phyloP scores from a whole-genome alignment of 2,113 vertebrate genomes.

The Fukomys damarensis region DNA sequence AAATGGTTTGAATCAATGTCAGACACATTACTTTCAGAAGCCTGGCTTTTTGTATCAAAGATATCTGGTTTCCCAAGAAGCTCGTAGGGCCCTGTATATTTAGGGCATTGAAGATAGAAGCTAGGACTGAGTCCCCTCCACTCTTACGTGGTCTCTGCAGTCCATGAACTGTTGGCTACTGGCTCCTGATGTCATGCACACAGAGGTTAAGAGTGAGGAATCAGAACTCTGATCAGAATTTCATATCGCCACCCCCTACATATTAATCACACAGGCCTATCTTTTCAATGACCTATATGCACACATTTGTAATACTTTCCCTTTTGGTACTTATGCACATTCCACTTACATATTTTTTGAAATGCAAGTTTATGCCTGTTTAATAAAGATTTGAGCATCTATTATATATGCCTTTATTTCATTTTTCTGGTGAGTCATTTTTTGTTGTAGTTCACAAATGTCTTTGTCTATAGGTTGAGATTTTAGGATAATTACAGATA shows the following conservation, averaged over 20 bases:
- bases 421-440: background rate
- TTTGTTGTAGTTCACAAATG: conserved; percentile 32
- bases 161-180: background rate
- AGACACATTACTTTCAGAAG: conserved; percentile 42
- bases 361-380: background rate
- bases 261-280: background rate
- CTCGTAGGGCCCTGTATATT: background rate
- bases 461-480: background rate
- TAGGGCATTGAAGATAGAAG: background rate
- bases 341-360: background rate
- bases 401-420: background rate
- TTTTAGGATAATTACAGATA: background rate
- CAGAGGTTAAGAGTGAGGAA: background rate
- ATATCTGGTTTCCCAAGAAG: conserved; percentile 46
- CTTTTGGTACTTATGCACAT: background rate
- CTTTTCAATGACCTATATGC: background rate
- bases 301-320: background rate
- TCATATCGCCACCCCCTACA: background rate
- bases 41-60: conserved; percentile 38
- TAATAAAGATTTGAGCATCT: background rate
- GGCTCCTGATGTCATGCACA: background rate
- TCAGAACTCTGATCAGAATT: background rate
- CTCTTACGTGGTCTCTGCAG: background rate
- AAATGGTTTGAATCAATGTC: conserved; percentile 47
- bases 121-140: background rate